These are phyloP conservation scores for Rhinolophus ferrumequinum DNA, from an alignment of 2,113 vertebrate genomes.

Conservation along the genomic window DNA sequence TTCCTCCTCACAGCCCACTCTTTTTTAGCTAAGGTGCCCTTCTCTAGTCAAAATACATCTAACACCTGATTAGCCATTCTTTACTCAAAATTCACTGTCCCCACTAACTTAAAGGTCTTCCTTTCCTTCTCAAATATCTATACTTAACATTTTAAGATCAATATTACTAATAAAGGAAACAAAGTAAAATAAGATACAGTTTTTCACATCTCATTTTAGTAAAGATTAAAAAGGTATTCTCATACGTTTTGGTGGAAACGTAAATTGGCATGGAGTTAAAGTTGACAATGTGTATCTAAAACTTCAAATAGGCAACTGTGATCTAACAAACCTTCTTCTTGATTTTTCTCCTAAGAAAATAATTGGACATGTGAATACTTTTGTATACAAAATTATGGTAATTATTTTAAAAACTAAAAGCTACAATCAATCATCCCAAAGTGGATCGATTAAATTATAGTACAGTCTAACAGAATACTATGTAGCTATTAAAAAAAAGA, in stretches of 20 bases:
- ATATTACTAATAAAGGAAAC: constrained; percentile 39
- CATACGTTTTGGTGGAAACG: neutral
- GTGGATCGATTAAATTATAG: neutral
- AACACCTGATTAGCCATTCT: constrained; percentile 23
- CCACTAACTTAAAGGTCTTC: neutral
- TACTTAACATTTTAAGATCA: constrained; percentile 15
- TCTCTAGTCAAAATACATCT: constrained; percentile 8
- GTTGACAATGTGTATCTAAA: neutral
- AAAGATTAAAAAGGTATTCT: constrained; percentile 33
- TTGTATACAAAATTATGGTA: neutral
- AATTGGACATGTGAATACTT: constrained; percentile 11
- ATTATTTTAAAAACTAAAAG: constrained; percentile 48
- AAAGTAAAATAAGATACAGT: neutral
- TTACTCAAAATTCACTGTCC: constrained; percentile 27
- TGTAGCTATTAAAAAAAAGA: constrained; percentile 26
- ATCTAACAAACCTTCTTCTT: constrained; percentile 42
- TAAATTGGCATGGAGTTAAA: constrained; percentile 11
- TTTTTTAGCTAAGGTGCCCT: neutral
- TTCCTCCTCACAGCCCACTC: neutral
- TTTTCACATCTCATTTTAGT: constrained; percentile 46
- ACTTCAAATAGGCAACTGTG: constrained; percentile 23
- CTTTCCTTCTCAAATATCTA: constrained; percentile 30
- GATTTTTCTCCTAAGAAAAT: constrained; percentile 7
- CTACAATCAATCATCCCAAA: neutral
- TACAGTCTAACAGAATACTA: neutral